Base-by-base conservation (phyloP, 2,888 invertebrate genomes). In the Gandaritis pyraliata region DNA sequence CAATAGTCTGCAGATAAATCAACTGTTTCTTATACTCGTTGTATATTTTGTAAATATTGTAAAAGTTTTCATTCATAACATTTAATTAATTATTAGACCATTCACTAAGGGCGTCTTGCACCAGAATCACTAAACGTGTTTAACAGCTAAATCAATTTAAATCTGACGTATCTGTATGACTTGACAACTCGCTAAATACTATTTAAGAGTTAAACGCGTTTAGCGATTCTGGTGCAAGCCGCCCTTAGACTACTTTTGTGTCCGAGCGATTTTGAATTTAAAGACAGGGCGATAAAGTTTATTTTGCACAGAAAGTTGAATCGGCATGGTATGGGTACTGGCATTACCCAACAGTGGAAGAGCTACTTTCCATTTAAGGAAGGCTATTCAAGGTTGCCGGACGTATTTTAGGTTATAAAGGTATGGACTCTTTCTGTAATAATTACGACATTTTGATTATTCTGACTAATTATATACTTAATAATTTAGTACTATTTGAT, bases 311-410 rank as follows among this genome's bases (percentile, higher is more conserved):
- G n/a, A 36, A 12, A 18, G 16, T 13, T 1, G 1, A 13, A 43
- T 49, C 13, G 1, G 11, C 15, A n/a, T 48, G 56, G 30, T 18
- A 3, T 55, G 23, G 23, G 6, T 23, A 46, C 39, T 12, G 39
- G 50, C 47, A 58, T 66, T 64, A 59, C 57, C 38, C 59, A 64
- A 68, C 30, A 57, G 63, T 61, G 61, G 61, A 61, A 46, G 39
- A 58, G 57, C 49, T 8, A 48, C 66, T 70, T 69, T 67, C 68
- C 68, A 56, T 64, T 63, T 61, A 67, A 63, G 64, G 67, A 57
- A 39, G 56, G 33, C n/a, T 30, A 15, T 48, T 61, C 67, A 69
- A 69, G 69, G 69, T 61, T 62, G 56, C 45, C 12, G 52, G 33
- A 61, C 58, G 64, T 65, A 66, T 73, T 68, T 66, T 41, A 49